These are phyloP conservation scores for Notothenia coriiceps DNA, from an alignment of 2,113 vertebrate species.

Conservation along the genomic window DNA sequence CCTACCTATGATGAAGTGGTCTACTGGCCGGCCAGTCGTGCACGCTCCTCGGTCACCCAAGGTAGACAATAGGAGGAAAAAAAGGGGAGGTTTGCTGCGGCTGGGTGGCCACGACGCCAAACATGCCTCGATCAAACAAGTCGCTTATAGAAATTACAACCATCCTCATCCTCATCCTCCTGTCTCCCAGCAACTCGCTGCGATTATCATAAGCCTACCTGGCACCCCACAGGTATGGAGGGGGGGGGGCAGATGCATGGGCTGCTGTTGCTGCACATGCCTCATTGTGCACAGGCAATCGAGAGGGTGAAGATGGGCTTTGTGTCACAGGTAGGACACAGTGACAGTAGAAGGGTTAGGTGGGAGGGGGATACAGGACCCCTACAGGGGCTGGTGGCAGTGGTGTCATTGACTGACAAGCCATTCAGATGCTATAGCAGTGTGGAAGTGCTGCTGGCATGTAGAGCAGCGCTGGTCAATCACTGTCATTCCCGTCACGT, in stretches of 20 bases:
- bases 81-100: neutral
- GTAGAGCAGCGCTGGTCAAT: constrained; percentile 67
- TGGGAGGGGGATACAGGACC: neutral
- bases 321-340: constrained; percentile 38
- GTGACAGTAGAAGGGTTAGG: neutral
- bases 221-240: constrained; percentile 62
- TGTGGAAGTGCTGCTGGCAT: constrained; percentile 54
- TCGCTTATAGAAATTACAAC: constrained; percentile 63
- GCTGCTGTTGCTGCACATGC: constrained; percentile 9
- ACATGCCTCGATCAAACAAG: constrained; percentile 74
- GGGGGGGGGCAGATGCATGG: constrained; percentile 24
- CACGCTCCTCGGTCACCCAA: constrained; percentile 37
- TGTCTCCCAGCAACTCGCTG: constrained; percentile 78
- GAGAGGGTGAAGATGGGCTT: constrained; percentile 13
- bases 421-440: constrained; percentile 51
- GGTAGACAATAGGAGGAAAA: constrained; percentile 52
- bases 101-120: neutral
- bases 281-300: constrained; percentile 42
- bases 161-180: constrained; percentile 57
- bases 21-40: neutral
- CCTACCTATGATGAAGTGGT: constrained; percentile 70
- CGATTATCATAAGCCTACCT: constrained; percentile 73
- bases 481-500: constrained; percentile 82
- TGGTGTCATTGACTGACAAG: constrained; percentile 47
- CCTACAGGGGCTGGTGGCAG: constrained; percentile 15